These are phyloP conservation scores for Aplocera efformata DNA, from an alignment of 2,888 invertebrate species.

Conservation along the genomic window DNA sequence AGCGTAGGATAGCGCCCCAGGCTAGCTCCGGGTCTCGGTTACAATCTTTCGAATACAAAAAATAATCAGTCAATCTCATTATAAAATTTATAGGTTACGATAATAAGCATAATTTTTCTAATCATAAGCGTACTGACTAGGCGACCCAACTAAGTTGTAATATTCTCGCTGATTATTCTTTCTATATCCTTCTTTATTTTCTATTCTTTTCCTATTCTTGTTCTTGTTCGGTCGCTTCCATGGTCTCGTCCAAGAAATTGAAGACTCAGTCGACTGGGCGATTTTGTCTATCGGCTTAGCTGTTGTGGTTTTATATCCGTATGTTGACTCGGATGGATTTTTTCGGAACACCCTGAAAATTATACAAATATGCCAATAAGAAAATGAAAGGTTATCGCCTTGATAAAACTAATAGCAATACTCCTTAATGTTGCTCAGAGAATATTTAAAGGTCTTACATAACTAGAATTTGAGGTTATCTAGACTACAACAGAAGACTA, in stretches of 20 bases:
- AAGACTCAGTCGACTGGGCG: slow-evolving; percentile 40
- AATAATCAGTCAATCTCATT: neutral
- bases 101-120: slow-evolving; percentile 1
- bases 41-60: too few relatives aligned
- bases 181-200: slow-evolving; percentile 17
- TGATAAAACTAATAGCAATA: neutral
- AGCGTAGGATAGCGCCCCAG: too few relatives aligned
- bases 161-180: slow-evolving; percentile 10
- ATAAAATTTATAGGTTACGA: neutral
- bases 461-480: too few relatives aligned
- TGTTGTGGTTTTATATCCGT: slow-evolving; percentile 18
- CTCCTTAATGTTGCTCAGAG: neutral
- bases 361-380: too few relatives aligned
- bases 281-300: slow-evolving; percentile 23
- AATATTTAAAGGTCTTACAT: too few relatives aligned
- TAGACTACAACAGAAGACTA: too few relatives aligned
- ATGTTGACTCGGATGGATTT: slow-evolving; percentile 21
- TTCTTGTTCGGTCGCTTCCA: slow-evolving; percentile 41
- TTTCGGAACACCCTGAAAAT: slow-evolving; percentile 37
- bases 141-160: slow-evolving; percentile 33
- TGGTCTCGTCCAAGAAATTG: slow-evolving; percentile 60
- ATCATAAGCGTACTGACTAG: slow-evolving; percentile 35
- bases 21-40: too few relatives aligned
- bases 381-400: too few relatives aligned
- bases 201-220: slow-evolving; percentile 27